These are phyloP conservation scores for Schizothorax lantsangensis DNA, from an alignment of 2,797 vertebrate genomes.

Conservation along the genomic window DNA sequence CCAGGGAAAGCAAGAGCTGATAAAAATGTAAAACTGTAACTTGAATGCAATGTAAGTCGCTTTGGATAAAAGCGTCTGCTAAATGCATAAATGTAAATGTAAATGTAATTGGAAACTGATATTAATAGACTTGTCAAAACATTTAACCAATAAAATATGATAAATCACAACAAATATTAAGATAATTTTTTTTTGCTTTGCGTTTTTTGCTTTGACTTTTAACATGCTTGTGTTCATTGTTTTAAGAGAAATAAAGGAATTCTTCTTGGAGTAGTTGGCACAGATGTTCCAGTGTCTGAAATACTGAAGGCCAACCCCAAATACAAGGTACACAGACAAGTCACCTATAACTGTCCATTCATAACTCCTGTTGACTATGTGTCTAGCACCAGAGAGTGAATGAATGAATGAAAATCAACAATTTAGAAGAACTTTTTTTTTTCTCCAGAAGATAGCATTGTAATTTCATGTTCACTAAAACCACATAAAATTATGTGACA, in stretches of 20 bases:
- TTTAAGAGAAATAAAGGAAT: slow-evolving; percentile 92
- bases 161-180: neutral
- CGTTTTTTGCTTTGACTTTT: neutral
- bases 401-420: neutral
- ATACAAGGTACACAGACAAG: slow-evolving; percentile 86
- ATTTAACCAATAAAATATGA: neutral
- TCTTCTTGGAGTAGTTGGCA: slow-evolving; percentile 96
- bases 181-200: neutral
- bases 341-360: neutral
- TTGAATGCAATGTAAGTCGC: no score
- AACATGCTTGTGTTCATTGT: slow-evolving; percentile 35
- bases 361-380: neutral
- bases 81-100: no score
- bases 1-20: no score
- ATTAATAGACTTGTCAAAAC: neutral
- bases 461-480: neutral
- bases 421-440: neutral
- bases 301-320: slow-evolving; percentile 96
- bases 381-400: neutral
- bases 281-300: slow-evolving; percentile 97
- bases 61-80: no score
- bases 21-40: no score
- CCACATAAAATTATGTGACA: neutral
- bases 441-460: neutral
- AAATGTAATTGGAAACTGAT: neutral